Conservation (phyloP, 2,888 invertebrate genomes). For the Leucozona laternaria region DNA sequence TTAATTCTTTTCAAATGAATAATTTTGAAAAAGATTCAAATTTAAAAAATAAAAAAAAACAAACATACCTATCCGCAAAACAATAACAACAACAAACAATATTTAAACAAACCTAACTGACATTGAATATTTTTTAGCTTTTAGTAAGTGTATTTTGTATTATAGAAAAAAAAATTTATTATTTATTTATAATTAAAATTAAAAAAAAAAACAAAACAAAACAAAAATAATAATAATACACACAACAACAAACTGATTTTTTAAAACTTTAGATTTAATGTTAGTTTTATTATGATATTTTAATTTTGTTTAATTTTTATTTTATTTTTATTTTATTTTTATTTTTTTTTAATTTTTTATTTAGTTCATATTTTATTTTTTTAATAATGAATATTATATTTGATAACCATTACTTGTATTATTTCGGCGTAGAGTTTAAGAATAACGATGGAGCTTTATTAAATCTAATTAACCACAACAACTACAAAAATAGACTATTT, state of each 20-base stretch:
- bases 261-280: constrained; percentile 70
- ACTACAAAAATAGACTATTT: constrained; percentile 64
- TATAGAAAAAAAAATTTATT: constrained; percentile 71
- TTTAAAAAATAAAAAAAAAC: constrained; percentile 10
- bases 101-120: constrained; percentile 63
- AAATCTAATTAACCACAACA: constrained; percentile 75
- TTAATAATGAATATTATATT: constrained; percentile 59
- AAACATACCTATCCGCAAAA: constrained; percentile 26
- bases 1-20: constrained; percentile 24
- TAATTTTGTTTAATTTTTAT: constrained; percentile 45
- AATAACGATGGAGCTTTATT: constrained; percentile 76
- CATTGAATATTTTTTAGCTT: constrained; percentile 74
- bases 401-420: constrained; percentile 71
- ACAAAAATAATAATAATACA: constrained; percentile 49
- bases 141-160: constrained; percentile 76
- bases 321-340: constrained; percentile 43
- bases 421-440: constrained; percentile 74
- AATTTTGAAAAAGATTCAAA: constrained; percentile 37
- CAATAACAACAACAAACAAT: constrained; percentile 17
- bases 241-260: constrained; percentile 73
- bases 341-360: constrained; percentile 40
- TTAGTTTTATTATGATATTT: constrained; percentile 64
- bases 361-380: constrained; percentile 41
- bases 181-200: constrained; percentile 76
- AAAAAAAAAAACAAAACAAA: constrained; percentile 48